Base-by-base conservation (phyloP, 2,797 vertebrate genomes). In the Meriones psammophilus region DNA sequence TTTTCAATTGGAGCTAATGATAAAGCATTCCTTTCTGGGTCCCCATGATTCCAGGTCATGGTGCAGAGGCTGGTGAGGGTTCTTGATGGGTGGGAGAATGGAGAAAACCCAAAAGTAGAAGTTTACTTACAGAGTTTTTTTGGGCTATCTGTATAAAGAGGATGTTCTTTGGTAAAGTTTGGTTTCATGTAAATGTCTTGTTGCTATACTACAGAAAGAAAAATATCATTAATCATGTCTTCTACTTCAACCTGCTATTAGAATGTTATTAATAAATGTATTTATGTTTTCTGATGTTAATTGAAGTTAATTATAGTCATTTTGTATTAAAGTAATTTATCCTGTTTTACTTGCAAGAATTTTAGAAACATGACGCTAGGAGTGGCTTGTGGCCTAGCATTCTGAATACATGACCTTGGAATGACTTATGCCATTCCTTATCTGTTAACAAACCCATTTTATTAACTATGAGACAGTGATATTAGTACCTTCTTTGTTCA, bases 191-290 rank as follows among this genome's bases (percentile, higher is more conserved):
- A 42, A 42, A 42, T 42, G 42, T 42, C 42, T 42, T 42, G 42
- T 17, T 90, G 42, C 26, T 28, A 1, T 14, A 68, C 60, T 78
- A 15, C 30, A 91, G 12, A 80, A 77, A 39, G 20, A 60, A 93
- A 78, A 74, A 36, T 15, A 22, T 66, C 64, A 92, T 54, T 81
- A 84, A 30, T 5, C 20, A 46, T 74, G 42, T 3, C 30, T 28
- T 22, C 6, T 33, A 28, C 46, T 68, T 92, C 13, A 74, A 22
- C 9, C 18, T 74, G 26, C 1, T 54, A 4, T 50, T 80, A 88
- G 84, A 96, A 76, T 69, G 20, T 18, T 95, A 58, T 46, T 73
- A 62, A 33, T 20, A 60, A 93, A 71, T 14, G 66, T 84, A 56
- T 77, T 22, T n/a, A 39, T n/a, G 42, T 3, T 58, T 78, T 88